Base-by-base conservation (phyloP, 2,113 vertebrate species). In the Psophia crepitans region DNA sequence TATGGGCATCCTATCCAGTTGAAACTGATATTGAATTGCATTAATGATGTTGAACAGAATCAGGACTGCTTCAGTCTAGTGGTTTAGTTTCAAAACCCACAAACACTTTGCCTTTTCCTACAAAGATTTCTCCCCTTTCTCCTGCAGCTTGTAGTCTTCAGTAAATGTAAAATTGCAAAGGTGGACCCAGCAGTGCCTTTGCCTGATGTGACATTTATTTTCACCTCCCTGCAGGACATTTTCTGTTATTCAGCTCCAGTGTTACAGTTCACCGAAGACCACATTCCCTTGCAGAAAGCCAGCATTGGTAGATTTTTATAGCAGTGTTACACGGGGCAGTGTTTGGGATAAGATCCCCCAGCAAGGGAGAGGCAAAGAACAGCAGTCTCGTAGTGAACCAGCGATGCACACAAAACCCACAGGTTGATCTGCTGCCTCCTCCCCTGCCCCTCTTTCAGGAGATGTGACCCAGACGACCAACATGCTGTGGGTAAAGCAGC, bases 271-370 rank as follows among this genome's bases (percentile, higher is more conserved):
- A 0, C 7, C 76, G 63, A 56, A 93, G 32, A 15, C 69, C 57
- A 33, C 13, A 12, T 17, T 56, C 15, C 27, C 30, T 53, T 71
- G 11, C 16, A 75, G 51, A 87, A 85, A 87, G 10, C 0, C 11
- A 30, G 8, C 56, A 63, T 22, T 1, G 1, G 19, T 14, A 65
- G 22, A 19, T 37, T 82, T 87, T 79, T 54, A 49, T 15, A 66
- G 44, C 18, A 64, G 30, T 1, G 0, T 60, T 60, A n/a, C 1
- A 0, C 3, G 2, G 11, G 8, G 8, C 5, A 68, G 3, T 14
- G 4, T 22, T 8, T 69, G 9, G 8, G 21, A 2, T 53, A 15
- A 84, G 21, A 27, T 41, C 12, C 26, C 14, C 4, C 73, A 61
- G 3, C 11, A 35, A 79, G 23, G 4, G 27, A 68, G 12, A 60